A percentile compares a stretch with the other conserved stretches of the same genome.
phyloP scores from a whole-genome alignment of 2,113 vertebrate genomes.

The Cheilinus undulatus region DNA sequence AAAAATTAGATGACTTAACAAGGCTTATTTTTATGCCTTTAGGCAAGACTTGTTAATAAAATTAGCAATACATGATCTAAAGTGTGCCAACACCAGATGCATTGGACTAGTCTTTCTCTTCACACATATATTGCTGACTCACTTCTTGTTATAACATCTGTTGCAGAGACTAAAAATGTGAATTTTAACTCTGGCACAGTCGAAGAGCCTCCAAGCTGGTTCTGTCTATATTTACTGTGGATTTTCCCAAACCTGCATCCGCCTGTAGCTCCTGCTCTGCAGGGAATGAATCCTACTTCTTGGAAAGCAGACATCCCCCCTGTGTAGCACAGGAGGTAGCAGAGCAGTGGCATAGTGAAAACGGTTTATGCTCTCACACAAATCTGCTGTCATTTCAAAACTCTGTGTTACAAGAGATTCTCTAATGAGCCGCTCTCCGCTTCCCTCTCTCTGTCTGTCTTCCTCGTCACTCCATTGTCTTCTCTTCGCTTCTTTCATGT shows the following conservation, averaged over 20 bases:
- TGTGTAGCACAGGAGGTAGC: constrained; percentile 34
- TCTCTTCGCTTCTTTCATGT: constrained; percentile 11
- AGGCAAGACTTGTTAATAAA: too few relatives aligned
- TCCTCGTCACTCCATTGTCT: constrained; percentile 46
- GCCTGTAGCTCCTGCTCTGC: constrained; percentile 30
- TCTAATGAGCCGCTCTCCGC: constrained; percentile 77
- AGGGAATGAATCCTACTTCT: constrained; percentile 37
- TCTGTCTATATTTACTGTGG: constrained; percentile 35
- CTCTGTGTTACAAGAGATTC: constrained; percentile 71
- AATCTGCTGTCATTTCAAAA: constrained; percentile 79
- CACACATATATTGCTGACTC: background rate
- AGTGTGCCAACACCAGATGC: too few relatives aligned
- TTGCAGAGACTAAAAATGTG: background rate
- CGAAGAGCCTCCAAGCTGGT: background rate
- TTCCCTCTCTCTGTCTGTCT: constrained; percentile 57
- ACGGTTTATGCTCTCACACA: constrained; percentile 71
- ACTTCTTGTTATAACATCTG: background rate
- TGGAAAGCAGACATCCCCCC: constrained; percentile 33
- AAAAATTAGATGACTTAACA: too few relatives aligned
- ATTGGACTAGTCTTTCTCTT: background rate
- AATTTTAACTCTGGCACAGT: background rate
- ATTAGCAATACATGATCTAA: too few relatives aligned
- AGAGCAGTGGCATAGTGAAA: constrained; percentile 52
- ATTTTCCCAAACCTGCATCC: constrained; percentile 20
- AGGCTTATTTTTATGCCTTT: too few relatives aligned